A percentile compares a stretch with the other conserved stretches of the same genome.
Evolutionary conservation across 2,888 invertebrate genomes (phyloP).

Genomic region (Orthonevra nobilis): DNA sequence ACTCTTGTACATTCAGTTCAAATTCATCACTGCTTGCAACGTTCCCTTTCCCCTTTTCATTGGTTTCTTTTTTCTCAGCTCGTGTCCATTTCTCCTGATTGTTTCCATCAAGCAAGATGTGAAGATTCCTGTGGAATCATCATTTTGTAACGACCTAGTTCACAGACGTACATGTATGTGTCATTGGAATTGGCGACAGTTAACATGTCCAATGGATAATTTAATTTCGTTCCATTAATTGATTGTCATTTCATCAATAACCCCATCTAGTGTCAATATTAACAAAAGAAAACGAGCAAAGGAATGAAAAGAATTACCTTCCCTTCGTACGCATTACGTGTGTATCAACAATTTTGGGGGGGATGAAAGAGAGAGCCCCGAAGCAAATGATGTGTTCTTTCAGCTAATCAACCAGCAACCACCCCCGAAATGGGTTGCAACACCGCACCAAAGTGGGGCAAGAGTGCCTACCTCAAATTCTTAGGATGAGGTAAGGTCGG

Average conservation of each 20-base stretch:
- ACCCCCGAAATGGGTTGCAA: slow-evolving; percentile 8
- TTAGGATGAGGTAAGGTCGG: slow-evolving; percentile 48
- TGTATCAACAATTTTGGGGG: neutral
- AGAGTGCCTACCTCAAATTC: slow-evolving; percentile 11
- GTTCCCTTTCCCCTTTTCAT: no score
- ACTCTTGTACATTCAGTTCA: no score
- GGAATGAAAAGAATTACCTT: neutral
- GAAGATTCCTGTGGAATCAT: no score
- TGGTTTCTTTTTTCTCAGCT: no score
- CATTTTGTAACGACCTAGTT: no score
- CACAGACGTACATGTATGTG: no score
- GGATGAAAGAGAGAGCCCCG: slow-evolving; percentile 12
- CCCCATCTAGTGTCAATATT: slow-evolving; percentile 1
- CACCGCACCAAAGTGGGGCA: neutral
- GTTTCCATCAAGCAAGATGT: no score
- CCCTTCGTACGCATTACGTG: no score
- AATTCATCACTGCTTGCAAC: no score
- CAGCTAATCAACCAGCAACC: slow-evolving; percentile 37
- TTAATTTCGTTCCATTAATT: slow-evolving; percentile 30
- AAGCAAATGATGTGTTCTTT: slow-evolving; percentile 35
- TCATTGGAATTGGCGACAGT: slow-evolving; percentile 23
- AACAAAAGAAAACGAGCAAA: neutral
- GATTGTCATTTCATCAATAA: slow-evolving; percentile 32
- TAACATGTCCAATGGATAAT: slow-evolving; percentile 9
- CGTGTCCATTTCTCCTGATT: no score